Evolutionary conservation across 2,113 vertebrate genomes (phyloP), one percentile per base, ranked within the genome.

Genomic region (Anser brachyrhynchus): DNA sequence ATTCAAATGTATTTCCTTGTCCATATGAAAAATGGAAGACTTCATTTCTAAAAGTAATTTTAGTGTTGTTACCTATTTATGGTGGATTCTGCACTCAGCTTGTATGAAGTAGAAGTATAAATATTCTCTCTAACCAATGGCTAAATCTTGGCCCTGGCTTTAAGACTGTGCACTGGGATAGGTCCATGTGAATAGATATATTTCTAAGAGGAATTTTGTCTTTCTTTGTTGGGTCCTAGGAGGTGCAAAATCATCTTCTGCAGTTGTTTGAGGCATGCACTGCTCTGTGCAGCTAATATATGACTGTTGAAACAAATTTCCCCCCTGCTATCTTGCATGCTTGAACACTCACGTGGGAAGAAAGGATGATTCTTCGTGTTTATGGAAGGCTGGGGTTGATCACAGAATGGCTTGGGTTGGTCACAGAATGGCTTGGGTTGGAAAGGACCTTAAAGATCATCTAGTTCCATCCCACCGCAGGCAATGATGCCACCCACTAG

Each of bases 41-140:
- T 92, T 93, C 44, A 88, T 87, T 92, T 91, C 62, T 58, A 66
- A 55, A 91, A 94, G 70, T 81, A 82, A 92, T 96, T 94, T 78
- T 84, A 82, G 35, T 13, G 39, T 89, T 89, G 77, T 65, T 89
- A 49, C 72, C 72, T 84, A 21, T 92, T 91, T 90, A 82, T 41
- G 76, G 43, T 26, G 29, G 11, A 54, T 89, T 20, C 44, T 87
- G 44, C 43, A 69, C 58, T 79, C 74, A 21, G 46, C 54, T 79
- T 83, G 55, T 62, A 59, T 43, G 41, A 75, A 80, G 71, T 17
- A 80, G 78, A 28, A n/a, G 16, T 77, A 74, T 67, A 93, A 93
- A 94, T 94, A 84, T 28, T 78, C 69, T 77, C 75, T 66, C 33
- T 85, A 94, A 80, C 41, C 39, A 54, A 21, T 44, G 84, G 21